Evolutionary conservation across 2,113 vertebrate species (phyloP), one percentile per base, ranked within the genome.

Genomic region (Tetrax tetrax): DNA sequence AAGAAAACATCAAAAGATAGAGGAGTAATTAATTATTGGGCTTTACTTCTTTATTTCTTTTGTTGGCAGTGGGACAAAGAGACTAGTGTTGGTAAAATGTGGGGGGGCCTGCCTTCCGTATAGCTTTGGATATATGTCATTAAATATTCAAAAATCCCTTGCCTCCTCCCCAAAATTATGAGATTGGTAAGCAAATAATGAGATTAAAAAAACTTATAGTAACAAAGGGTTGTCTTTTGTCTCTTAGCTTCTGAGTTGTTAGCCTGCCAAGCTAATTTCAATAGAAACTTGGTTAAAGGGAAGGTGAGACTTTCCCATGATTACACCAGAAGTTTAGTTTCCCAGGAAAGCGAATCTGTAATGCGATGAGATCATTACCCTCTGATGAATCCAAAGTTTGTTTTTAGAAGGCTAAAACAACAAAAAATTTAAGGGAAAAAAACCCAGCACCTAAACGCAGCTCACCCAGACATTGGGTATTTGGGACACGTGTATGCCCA

Each of bases 261-360:
- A 63, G 18, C 16, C 31, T 92, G 92, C 90, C 93, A 80, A 92
- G 76, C 24, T 70, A 6, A 88, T 86, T 95, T 92, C 68, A 95
- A 89, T 19, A 95, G 68, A 61, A 83, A 60, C 38, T 66, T 16
- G 4, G 69, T 41, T 86, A 78, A 86, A 93, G 75, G 48, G 78
- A 93, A 97, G 93, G 95, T 95, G 90, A 94, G 84, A 54, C 38
- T 96, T 95, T 96, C 95, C 78, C 93, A 91, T 83, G 93, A 80
- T 61, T 83, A 13, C 43, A 72, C 59, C 56, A 85, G 57, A 61
- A 76, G 70, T 74, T 91, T 11, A 54, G 75, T 86, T 96, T 96
- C 93, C 82, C 90, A 95, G 90, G 90, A 95, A 95, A 83, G 59
- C 1, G 6, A 85, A 85, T 87, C 78, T 22, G 75, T 51, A 80